Evolutionary conservation across 2,888 invertebrate genomes (phyloP), one percentile per base, ranked within the genome.

Genomic region (Labia minor): DNA sequence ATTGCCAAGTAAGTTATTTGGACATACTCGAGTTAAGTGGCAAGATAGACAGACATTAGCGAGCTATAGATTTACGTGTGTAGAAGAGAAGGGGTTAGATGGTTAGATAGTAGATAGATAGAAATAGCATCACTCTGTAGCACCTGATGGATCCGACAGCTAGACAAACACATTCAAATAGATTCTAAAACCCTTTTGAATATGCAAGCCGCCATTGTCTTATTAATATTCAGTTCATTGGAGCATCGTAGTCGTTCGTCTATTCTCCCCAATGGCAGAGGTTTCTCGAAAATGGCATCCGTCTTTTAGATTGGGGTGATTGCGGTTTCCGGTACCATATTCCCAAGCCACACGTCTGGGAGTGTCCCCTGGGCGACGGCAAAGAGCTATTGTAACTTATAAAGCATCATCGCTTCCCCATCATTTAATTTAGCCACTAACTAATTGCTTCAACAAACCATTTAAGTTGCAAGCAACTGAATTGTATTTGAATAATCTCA

Each of bases 131-230:
- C 49, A 4, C 14, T 49, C 49, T n/a, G n/a, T n/a, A n/a, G n/a
- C n/a, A 49, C 49, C 49, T 49, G 49, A 49, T 49, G 49, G 49
- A 49, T 49, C 49, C 14, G 49, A 10, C 26, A 16, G 65, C 8
- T 33, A 65, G 64, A 64, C 62, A 66, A 67, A 68, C 37, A 62
- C 67, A 66, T 66, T 68, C 66, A 66, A 68, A 68, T 68, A 62
- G 66, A 68, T 68, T 68, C 66, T 21, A 62, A 67, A 37, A 49
- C 21, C 61, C 67, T 66, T 49, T 26, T 67, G 67, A 69, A 67
- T 69, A 69, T 69, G 68, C 67, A 69, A 69, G 64, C 67, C 62
- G 49, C 37, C 49, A 49, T 49, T 49, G 49, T 49, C 49, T 49
- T 49, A 49, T 49, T 49, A 49, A 49, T 49, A 49, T 49, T 49